Percentiles rank a stretch among this genome's conserved stretches.
These are phyloP conservation scores for Chaetura pelagica DNA, from an alignment of 2,113 vertebrate genomes.

Conservation along the genomic window DNA sequence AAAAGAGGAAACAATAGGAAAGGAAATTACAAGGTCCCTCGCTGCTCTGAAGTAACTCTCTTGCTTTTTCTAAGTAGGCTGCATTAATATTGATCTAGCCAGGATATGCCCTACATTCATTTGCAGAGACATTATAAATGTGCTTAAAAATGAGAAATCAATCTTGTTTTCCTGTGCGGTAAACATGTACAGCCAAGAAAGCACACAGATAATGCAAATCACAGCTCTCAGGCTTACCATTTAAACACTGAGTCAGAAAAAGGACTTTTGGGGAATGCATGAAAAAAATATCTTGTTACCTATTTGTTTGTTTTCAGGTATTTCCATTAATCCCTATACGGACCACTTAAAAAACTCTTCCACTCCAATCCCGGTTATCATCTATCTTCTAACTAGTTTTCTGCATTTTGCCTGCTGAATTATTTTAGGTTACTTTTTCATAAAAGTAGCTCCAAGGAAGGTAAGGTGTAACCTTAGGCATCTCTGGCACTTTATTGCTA, in stretches of 20 bases:
- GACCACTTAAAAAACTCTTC: background rate
- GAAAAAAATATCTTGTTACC: background rate
- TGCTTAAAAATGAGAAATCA: constrained; percentile 55
- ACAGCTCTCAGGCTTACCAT: background rate
- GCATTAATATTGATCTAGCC: constrained; percentile 47
- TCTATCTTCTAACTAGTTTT: background rate
- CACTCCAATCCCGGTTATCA: background rate
- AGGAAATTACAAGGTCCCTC: constrained; percentile 28
- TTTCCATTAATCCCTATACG: background rate
- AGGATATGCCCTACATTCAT: constrained; percentile 21
- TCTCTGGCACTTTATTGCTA: background rate
- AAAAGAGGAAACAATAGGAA: background rate
- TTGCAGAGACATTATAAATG: constrained; percentile 56
- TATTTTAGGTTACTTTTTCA: background rate
- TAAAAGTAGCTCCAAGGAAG: background rate
- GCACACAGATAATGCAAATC: background rate
- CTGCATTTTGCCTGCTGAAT: background rate
- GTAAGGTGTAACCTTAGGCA: background rate
- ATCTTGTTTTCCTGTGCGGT: constrained; percentile 17
- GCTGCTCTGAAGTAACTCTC: constrained; percentile 18
- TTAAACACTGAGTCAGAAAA: background rate
- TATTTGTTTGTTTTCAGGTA: background rate
- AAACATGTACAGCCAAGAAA: constrained; percentile 1
- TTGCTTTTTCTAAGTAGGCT: constrained; percentile 46
- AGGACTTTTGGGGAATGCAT: background rate